These are phyloP conservation scores for Alectoris magna DNA, from an alignment of 2,797 vertebrate species.

Conservation along the genomic window DNA sequence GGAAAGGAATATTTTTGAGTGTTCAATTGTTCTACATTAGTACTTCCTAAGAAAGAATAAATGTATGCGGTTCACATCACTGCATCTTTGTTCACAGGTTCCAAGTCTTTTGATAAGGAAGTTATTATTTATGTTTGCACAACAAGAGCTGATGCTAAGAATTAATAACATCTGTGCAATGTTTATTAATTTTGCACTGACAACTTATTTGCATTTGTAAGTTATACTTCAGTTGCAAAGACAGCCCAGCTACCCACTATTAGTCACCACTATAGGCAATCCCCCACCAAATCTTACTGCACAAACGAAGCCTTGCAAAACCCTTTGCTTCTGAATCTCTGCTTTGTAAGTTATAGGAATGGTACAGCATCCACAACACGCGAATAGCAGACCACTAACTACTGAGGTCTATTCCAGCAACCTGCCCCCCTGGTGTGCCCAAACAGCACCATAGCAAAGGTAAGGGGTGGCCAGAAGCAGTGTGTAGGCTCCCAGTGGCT, in stretches of 20 bases:
- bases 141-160: neutral
- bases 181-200: neutral
- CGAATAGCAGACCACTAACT: neutral
- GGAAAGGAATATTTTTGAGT: neutral
- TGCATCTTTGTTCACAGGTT: neutral
- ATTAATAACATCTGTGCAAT: neutral
- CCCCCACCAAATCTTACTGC: neutral
- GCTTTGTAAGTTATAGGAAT: neutral
- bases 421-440: neutral
- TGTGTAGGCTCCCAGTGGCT: fast-evolving
- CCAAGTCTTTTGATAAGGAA: neutral
- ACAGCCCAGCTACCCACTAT: neutral
- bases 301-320: neutral
- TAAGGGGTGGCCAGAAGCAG: neutral
- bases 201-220: neutral
- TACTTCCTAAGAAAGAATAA: neutral
- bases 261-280: neutral
- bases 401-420: neutral
- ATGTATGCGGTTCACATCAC: neutral
- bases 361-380: neutral
- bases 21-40: neutral
- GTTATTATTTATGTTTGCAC: neutral
- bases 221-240: neutral
- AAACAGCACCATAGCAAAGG: fast-evolving
- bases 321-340: neutral